Percentiles rank a stretch among this genome's conserved stretches.
Conservation (phyloP, 2,797 vertebrate genomes). For the Novumbra hubbsi region DNA sequence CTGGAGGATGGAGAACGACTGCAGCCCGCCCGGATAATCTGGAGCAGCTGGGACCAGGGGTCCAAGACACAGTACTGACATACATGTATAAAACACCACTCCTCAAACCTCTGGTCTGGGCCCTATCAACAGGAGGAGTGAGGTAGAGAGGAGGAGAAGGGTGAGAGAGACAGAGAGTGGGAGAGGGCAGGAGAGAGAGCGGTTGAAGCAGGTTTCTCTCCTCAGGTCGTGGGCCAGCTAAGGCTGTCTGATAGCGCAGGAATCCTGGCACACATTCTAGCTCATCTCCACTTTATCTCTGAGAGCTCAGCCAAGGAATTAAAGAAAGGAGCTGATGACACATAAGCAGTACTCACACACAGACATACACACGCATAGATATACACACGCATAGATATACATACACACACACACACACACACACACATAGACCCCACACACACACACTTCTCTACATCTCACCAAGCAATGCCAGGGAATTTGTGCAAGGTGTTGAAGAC, state of each 20-base stretch:
- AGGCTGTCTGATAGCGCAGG: slow-evolving; percentile 55
- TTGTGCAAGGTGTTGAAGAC: slow-evolving; percentile 35
- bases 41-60: slow-evolving; percentile 23
- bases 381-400: background rate
- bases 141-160: slow-evolving; percentile 16
- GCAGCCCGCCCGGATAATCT: slow-evolving; percentile 57
- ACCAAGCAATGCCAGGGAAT: slow-evolving; percentile 16
- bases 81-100: background rate
- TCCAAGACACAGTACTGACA: background rate
- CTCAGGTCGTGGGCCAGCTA: slow-evolving; percentile 43
- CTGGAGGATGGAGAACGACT: slow-evolving; percentile 20
- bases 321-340: slow-evolving; percentile 35
- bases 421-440: background rate
- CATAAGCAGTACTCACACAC: slow-evolving; percentile 27
- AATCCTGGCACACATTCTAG: slow-evolving; percentile 47
- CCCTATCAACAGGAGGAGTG: background rate
- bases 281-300: slow-evolving; percentile 33
- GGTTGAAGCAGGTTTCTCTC: slow-evolving; percentile 61
- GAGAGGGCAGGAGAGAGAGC: slow-evolving; percentile 7
- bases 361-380: background rate
- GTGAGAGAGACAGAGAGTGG: slow-evolving; percentile 1
- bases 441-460: slow-evolving; percentile 39
- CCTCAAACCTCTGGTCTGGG: background rate
- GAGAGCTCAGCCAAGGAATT: slow-evolving; percentile 22
- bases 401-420: background rate